These are phyloP conservation scores for Diacarnus erythraeanus DNA, from an alignment of 37 sponge, comb jelly and placozoan genomes.

Conservation along the genomic window DNA sequence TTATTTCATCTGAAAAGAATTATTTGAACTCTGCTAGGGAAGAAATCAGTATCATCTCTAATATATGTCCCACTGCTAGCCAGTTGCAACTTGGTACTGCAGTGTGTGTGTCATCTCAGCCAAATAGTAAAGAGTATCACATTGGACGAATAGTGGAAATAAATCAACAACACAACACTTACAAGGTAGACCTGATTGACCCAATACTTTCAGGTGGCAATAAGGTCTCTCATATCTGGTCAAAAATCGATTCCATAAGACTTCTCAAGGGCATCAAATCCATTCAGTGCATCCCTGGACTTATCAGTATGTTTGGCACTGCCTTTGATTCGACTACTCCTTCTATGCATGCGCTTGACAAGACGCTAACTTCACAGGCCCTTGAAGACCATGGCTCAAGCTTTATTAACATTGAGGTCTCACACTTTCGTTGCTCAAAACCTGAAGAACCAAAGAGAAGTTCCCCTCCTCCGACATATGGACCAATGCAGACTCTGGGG, in stretches of 20 bases:
- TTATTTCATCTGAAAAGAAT: constrained; percentile 8
- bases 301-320: constrained; percentile 19
- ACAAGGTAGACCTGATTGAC: not conserved
- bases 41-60: constrained; percentile 12
- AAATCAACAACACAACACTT: not conserved
- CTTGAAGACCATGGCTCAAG: not conserved
- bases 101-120: constrained; percentile 6
- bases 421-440: constrained; percentile 9
- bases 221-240: not conserved
- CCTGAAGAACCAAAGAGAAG: constrained; percentile 10
- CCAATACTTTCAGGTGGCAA: not conserved
- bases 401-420: constrained; percentile 17
- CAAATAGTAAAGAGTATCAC: not conserved
- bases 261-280: constrained; percentile 19
- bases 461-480: constrained; percentile 43
- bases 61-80: not conserved
- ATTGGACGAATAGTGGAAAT: constrained; percentile 8
- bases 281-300: constrained; percentile 8
- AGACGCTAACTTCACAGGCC: not conserved
- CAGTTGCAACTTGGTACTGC: constrained; percentile 1
- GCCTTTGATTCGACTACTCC: not conserved
- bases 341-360: constrained; percentile 8
- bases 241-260: constrained; percentile 10
- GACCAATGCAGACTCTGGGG: constrained; percentile 59
- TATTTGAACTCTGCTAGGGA: not conserved